Conservation (phyloP, 2,113 vertebrate genomes). For the Peucedramus taeniatus region DNA sequence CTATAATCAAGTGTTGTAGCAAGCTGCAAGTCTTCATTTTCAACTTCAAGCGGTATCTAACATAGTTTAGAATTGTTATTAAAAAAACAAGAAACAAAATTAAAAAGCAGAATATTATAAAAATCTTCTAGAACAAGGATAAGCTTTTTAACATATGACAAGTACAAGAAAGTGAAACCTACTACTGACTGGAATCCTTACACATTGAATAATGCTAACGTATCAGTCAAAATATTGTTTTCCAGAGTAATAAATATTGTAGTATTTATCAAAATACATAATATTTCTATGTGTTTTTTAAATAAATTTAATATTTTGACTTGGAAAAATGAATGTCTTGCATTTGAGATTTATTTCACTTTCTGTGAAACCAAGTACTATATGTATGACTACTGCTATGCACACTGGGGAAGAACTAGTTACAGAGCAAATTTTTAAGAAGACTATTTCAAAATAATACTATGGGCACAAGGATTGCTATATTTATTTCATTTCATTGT, state of each 20-base stretch:
- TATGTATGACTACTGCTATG: background rate
- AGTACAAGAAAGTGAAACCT: background rate
- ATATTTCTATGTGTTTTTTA: background rate
- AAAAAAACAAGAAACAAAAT: background rate
- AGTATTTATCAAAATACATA: background rate
- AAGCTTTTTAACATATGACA: background rate
- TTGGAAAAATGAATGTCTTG: background rate
- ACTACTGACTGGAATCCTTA: background rate
- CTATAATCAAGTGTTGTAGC: background rate
- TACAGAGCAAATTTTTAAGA: background rate
- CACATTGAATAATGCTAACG: background rate
- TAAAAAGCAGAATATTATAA: background rate
- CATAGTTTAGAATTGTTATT: background rate
- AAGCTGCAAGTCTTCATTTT: constrained; percentile 61
- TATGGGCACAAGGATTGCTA: background rate
- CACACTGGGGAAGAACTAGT: background rate
- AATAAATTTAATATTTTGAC: background rate
- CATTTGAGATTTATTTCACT: background rate
- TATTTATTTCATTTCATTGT: background rate
- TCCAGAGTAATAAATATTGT: background rate
- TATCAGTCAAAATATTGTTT: background rate
- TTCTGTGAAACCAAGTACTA: background rate
- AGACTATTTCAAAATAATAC: background rate
- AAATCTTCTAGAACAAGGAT: background rate
- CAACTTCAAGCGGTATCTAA: constrained; percentile 68